Conservation (phyloP, 2,797 vertebrate species). For the Siniperca obscura region DNA sequence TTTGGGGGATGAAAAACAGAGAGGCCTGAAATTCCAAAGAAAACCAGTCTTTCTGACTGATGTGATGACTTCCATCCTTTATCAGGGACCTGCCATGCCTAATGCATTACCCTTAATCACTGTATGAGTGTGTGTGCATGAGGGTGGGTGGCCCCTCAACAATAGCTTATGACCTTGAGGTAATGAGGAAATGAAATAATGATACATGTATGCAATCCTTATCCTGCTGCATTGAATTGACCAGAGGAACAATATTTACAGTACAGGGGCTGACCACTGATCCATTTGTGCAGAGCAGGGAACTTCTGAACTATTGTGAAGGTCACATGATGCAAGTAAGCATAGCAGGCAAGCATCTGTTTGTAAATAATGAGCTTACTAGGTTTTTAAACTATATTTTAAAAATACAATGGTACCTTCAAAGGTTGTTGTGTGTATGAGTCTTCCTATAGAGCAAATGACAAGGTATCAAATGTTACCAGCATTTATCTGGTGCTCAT, state of each 20-base stretch:
- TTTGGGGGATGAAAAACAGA: constrained; percentile 66
- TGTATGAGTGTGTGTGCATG: constrained; percentile 23
- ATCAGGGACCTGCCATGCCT: constrained; percentile 63
- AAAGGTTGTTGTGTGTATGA: not conserved
- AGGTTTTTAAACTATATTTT: constrained; percentile 1
- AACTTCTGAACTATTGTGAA: constrained; percentile 56
- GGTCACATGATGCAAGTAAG: constrained; percentile 24
- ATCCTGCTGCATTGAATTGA: constrained; percentile 48
- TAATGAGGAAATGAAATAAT: constrained; percentile 75
- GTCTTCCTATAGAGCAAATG: not conserved
- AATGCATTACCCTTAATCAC: constrained; percentile 64
- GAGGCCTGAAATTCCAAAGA: constrained; percentile 68
- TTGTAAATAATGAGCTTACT: not conserved
- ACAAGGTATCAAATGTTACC: no score
- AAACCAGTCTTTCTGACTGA: constrained; percentile 67
- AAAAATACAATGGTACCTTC: not conserved
- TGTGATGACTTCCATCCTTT: constrained; percentile 68
- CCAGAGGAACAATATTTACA: constrained; percentile 67
- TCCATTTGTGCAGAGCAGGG: constrained; percentile 2
- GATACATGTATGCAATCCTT: constrained; percentile 52
- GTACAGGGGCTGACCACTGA: constrained; percentile 21
- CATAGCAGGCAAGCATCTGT: not conserved
- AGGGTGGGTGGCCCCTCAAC: constrained; percentile 46
- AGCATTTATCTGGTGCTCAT: not conserved
- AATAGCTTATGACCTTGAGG: constrained; percentile 51